Percentiles rank a stretch among this genome's conserved stretches.
Conservation (phyloP, 2,888 invertebrate genomes). For the Cosmopolites sordidus region DNA sequence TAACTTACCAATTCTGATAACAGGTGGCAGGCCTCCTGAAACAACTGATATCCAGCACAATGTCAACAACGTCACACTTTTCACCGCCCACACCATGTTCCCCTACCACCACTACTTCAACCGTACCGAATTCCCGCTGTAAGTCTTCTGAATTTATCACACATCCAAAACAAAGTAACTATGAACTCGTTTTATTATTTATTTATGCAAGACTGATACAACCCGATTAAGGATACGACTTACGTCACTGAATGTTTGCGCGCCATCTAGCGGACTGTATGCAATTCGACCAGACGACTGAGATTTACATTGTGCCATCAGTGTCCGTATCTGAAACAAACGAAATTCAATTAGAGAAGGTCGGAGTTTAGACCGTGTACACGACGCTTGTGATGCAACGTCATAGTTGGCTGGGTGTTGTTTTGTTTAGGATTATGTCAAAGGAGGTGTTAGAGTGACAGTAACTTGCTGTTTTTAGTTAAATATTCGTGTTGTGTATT, state of each 20-base stretch:
- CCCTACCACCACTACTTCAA: background rate
- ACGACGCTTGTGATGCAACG: too few relatives aligned
- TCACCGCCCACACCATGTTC: slow-evolving; percentile 1
- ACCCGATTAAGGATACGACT: too few relatives aligned
- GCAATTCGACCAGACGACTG: background rate
- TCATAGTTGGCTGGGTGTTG: too few relatives aligned
- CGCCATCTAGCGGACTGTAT: background rate
- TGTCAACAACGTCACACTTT: slow-evolving; percentile 25
- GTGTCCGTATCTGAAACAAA: background rate
- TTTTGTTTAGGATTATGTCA: too few relatives aligned
- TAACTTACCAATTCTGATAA: slow-evolving; percentile 61
- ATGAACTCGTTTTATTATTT: too few relatives aligned
- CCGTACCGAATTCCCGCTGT: background rate
- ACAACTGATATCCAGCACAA: slow-evolving; percentile 35
- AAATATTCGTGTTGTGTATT: too few relatives aligned
- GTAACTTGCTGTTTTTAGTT: too few relatives aligned
- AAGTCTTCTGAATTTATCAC: too few relatives aligned
- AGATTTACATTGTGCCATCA: background rate
- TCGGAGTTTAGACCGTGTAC: too few relatives aligned
- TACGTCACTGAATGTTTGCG: background rate
- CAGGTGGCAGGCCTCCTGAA: slow-evolving; percentile 56
- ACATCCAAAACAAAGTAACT: too few relatives aligned
- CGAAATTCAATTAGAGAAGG: background rate
- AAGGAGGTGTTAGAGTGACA: too few relatives aligned
- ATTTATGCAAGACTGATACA: too few relatives aligned